A percentile compares a stretch with the other conserved stretches of the same genome.
These are phyloP conservation scores for Drosophila pallidifrons DNA, from an alignment of 1,140 invertebrate genomes.

Conservation along the genomic window DNA sequence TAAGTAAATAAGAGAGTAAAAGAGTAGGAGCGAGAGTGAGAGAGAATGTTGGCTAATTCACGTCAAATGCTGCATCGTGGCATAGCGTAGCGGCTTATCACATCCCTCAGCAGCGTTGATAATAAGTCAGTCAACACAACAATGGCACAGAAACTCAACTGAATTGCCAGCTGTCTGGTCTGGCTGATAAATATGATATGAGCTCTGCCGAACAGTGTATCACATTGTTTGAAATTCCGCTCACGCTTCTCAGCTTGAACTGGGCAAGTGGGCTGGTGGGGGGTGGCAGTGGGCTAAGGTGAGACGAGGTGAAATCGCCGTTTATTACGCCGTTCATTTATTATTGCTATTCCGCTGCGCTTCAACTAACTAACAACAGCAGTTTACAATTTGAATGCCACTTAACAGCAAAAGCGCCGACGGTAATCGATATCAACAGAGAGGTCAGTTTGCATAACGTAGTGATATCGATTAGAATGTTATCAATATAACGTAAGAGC, in stretches of 20 bases:
- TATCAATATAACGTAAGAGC: neutral
- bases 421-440: constrained; percentile 13
- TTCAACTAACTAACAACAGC: constrained; percentile 9
- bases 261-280: constrained; percentile 5
- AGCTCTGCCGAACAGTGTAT: constrained; percentile 40
- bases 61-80: constrained; percentile 50
- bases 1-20: neutral
- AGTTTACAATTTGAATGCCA: constrained; percentile 29
- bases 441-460: neutral
- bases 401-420: neutral
- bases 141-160: constrained; percentile 64
- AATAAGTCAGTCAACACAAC: constrained; percentile 70
- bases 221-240: constrained; percentile 60
- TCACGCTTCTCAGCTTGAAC: constrained; percentile 45
- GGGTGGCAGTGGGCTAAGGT: constrained; percentile 5
- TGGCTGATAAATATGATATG: constrained; percentile 69
- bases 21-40: neutral
- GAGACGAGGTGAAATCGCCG: constrained; percentile 33
- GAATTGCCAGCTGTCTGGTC: constrained; percentile 58
- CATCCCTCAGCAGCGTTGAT: constrained; percentile 31
- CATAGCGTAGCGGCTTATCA: constrained; percentile 64
- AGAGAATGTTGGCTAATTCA: constrained; percentile 24
- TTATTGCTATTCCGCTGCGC: neutral
- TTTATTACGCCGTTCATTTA: constrained; percentile 36
- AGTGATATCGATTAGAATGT: neutral